These are phyloP conservation scores for Andrena bicolor DNA, from an alignment of 2,888 invertebrate genomes.

Conservation along the genomic window DNA sequence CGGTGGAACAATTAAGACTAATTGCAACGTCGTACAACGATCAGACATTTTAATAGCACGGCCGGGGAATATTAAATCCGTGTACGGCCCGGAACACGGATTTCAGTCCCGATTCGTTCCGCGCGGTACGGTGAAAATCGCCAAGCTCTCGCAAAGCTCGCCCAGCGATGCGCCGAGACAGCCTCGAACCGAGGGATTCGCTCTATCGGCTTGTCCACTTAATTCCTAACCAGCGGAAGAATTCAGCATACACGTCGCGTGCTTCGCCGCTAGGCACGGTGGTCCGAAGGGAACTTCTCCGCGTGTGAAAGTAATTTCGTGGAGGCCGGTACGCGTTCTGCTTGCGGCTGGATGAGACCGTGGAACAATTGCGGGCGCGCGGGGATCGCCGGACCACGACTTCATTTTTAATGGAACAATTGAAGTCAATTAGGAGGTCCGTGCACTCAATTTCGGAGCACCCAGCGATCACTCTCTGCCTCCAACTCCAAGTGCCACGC, in stretches of 20 bases:
- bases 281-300: background rate
- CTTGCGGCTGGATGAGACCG: background rate
- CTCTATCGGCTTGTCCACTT: conserved; percentile 1
- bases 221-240: conserved; percentile 6
- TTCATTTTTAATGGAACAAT: conserved; percentile 67
- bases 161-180: background rate
- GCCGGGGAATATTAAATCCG: conserved; percentile 60
- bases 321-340: background rate
- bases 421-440: conserved; percentile 58
- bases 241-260: background rate
- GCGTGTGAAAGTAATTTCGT: conserved; percentile 21
- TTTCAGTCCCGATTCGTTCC: conserved; percentile 18
- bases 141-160: background rate
- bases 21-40: conserved; percentile 68
- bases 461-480: conserved; percentile 9
- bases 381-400: background rate
- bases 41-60: conserved; percentile 62
- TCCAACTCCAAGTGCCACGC: conserved; percentile 11
- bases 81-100: background rate
- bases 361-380: conserved; percentile 25
- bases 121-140: background rate
- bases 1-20: conserved; percentile 70
- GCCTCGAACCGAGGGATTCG: conserved; percentile 5
- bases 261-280: background rate
- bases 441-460: conserved; percentile 17